These are phyloP conservation scores for Eueremaeus valkanovi DNA, from an alignment of 2,888 invertebrate species.

Conservation along the genomic window DNA sequence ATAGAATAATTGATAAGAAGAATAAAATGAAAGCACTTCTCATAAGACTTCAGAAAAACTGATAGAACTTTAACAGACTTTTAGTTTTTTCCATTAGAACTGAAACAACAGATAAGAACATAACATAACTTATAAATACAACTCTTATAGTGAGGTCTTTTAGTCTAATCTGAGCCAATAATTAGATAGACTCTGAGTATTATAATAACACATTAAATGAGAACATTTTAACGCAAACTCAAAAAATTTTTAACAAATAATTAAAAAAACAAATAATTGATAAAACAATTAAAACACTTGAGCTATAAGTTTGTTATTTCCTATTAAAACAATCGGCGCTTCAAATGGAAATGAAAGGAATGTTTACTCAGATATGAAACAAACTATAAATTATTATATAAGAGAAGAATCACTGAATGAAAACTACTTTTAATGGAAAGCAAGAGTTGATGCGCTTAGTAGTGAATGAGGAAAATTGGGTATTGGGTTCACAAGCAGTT, in stretches of 20 bases:
- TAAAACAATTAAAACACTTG: neutral
- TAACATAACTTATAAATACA: neutral
- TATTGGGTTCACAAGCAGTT: neutral
- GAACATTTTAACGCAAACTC: neutral
- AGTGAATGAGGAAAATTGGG: neutral
- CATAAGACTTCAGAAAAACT: neutral
- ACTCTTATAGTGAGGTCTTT: too few relatives aligned
- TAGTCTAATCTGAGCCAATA: neutral
- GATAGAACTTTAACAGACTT: neutral
- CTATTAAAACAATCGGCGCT: neutral
- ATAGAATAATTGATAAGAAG: conserved; percentile 2
- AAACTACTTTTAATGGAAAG: neutral
- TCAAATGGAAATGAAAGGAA: neutral
- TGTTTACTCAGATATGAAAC: neutral
- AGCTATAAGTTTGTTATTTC: neutral
- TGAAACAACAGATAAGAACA: neutral
- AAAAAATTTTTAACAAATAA: neutral
- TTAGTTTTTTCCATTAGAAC: too few relatives aligned
- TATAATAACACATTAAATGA: neutral
- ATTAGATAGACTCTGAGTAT: neutral
- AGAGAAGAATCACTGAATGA: neutral
- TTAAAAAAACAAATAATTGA: neutral
- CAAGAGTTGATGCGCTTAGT: neutral
- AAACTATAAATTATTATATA: neutral
- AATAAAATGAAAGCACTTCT: conserved; percentile 1